phyloP scores from a whole-genome alignment of 2,113 vertebrate genomes.

The Salvelinus alpinus region DNA sequence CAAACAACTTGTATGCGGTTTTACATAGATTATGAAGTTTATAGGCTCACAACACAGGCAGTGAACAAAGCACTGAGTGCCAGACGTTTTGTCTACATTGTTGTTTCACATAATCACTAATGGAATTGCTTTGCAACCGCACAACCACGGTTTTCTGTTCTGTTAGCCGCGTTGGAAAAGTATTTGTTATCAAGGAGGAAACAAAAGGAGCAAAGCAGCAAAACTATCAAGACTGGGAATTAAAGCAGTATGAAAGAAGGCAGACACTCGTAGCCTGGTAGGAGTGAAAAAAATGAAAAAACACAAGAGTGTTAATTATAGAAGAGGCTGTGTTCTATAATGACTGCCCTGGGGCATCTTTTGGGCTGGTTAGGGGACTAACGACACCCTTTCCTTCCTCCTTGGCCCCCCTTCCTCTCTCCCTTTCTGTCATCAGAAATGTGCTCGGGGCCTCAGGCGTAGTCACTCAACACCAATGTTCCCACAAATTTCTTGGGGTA shows the following conservation, averaged over 20 bases:
- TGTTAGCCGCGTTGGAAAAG: background rate
- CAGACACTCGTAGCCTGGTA: background rate
- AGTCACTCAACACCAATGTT: background rate
- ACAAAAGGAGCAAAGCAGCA: background rate
- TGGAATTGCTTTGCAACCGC: background rate
- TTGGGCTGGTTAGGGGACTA: constrained; percentile 1
- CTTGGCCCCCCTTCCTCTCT: background rate
- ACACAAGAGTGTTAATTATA: constrained; percentile 12
- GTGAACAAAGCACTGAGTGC: constrained; percentile 8
- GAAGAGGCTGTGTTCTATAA: background rate
- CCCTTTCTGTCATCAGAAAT: background rate
- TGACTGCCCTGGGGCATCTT: constrained; percentile 9
- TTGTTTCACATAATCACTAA: constrained; percentile 2
- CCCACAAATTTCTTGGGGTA: too few relatives aligned
- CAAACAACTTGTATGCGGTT: background rate
- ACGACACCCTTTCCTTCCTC: background rate
- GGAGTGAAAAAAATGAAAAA: background rate
- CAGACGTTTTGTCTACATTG: background rate
- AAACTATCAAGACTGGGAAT: constrained; percentile 6
- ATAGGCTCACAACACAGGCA: constrained; percentile 4
- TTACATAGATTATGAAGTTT: background rate
- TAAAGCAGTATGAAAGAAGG: background rate
- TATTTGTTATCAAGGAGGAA: background rate
- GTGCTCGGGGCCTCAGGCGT: background rate
- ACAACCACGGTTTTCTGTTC: background rate